Evolutionary conservation across 1,140 invertebrate species (phyloP), one percentile per base, ranked within the genome.

Genomic region (Apocrypta bakeri): DNA sequence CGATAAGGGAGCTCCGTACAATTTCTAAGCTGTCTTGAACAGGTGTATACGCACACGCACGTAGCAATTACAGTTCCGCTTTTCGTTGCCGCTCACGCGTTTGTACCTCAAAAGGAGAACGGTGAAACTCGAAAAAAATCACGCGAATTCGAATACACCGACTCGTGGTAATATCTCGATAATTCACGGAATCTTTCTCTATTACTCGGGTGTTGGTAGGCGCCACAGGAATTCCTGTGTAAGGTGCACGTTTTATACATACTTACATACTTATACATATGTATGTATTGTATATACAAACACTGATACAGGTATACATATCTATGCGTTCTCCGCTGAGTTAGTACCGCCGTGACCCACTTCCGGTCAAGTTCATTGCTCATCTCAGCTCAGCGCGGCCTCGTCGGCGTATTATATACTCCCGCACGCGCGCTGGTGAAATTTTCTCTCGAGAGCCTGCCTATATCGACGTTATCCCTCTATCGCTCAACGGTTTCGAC

Each of bases 281-380:
- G n/a, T n/a, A n/a, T n/a, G n/a, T n/a, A n/a, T n/a, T n/a, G n/a
- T n/a, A n/a, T n/a, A n/a, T n/a, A n/a, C n/a, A n/a, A n/a, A n/a
- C n/a, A n/a, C n/a, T n/a, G n/a, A n/a, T n/a, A n/a, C n/a, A n/a
- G n/a, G 27, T n/a, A 69, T 69, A 29, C n/a, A 69, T 69, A 25
- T 27, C 24, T 69, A 37, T 11, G 64, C 25, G 25, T 68, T 68
- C 64, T 68, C 25, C 69, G 68, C 27, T 37, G 14, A 87, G 84
- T 86, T 72, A 87, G 85, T 85, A 37, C 48, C 76, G n/a, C 87
- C 87, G 85, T 90, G 89, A 90, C 89, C 89, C 77, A 90, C 89
- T 88, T 90, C 89, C 89, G 87, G 87, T 90, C 89, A 90, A 90
- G 89, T 90, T 90, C 89, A 90, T 88, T 89, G 89, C 88, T 90